Percentiles rank a stretch among this genome's conserved stretches.
These are phyloP conservation scores for Pipistrellus pygmaeus DNA, from an alignment of 2,797 vertebrate species.

Conservation along the genomic window DNA sequence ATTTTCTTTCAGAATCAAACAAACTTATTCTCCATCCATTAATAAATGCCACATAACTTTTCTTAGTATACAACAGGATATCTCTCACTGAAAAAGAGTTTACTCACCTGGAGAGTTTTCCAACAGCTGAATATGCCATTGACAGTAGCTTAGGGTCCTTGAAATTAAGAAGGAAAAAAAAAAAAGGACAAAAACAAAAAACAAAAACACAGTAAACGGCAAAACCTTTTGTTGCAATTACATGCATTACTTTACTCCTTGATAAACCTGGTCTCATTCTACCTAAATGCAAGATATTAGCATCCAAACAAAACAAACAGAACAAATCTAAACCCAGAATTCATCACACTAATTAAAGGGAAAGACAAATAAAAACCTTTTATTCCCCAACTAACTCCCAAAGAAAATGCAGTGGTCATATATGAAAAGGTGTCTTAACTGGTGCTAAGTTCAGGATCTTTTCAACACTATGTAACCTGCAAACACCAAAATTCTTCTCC, in stretches of 20 bases:
- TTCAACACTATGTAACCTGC: slow-evolving; percentile 31
- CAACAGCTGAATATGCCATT: slow-evolving; percentile 98
- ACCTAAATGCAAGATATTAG: slow-evolving; percentile 27
- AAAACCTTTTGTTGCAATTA: slow-evolving; percentile 59
- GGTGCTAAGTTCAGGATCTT: slow-evolving; percentile 27
- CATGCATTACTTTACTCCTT: slow-evolving; percentile 69
- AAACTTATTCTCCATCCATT: slow-evolving; percentile 57
- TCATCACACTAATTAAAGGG: slow-evolving; percentile 19
- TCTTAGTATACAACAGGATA: slow-evolving; percentile 64
- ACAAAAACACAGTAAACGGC: slow-evolving; percentile 62
- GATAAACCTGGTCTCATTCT: slow-evolving; percentile 36
- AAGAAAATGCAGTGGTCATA: background rate
- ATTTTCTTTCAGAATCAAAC: slow-evolving; percentile 61
- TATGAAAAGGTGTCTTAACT: slow-evolving; percentile 10
- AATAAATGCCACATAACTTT: slow-evolving; percentile 60
- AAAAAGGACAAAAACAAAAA: slow-evolving; percentile 61
- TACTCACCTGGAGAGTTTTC: slow-evolving; percentile 96
- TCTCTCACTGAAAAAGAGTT: slow-evolving; percentile 68
- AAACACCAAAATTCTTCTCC: slow-evolving; percentile 55
- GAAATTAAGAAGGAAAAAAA: slow-evolving; percentile 77
- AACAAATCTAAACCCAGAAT: slow-evolving; percentile 59
- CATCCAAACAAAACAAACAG: slow-evolving; percentile 37
- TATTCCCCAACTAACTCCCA: background rate
- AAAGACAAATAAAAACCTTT: slow-evolving; percentile 60
- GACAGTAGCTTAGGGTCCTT: slow-evolving; percentile 97